Evolutionary conservation across 2,797 vertebrate species (phyloP).

Genomic region (Onychomys leucogaster): DNA sequence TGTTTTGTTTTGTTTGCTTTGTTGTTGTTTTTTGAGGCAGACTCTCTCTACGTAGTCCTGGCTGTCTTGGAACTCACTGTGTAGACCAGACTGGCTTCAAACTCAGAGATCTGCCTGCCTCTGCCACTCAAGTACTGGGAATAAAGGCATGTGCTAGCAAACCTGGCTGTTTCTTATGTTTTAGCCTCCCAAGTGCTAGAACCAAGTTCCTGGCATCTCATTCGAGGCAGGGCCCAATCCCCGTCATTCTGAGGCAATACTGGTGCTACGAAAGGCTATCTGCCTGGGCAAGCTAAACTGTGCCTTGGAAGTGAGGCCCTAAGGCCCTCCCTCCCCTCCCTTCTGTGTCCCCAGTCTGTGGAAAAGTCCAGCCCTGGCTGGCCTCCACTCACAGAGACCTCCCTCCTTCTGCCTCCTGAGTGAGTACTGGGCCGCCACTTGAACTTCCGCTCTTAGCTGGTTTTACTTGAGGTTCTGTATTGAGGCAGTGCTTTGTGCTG

Average conservation of each 20-base stretch:
- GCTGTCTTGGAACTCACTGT: background rate
- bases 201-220: background rate
- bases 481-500: background rate
- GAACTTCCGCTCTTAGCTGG: background rate
- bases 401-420: background rate
- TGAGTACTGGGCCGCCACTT: background rate
- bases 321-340: background rate
- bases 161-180: no score
- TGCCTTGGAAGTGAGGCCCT: background rate
- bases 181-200: no score
- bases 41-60: background rate
- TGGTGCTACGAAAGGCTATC: background rate
- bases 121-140: background rate
- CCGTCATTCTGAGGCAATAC: conserved; percentile 30
- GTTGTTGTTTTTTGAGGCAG: background rate
- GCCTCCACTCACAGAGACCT: background rate
- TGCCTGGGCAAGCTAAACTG: conserved; percentile 47
- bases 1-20: background rate
- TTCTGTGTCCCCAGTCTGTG: background rate
- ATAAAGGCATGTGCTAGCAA: background rate
- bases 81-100: background rate
- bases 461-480: background rate
- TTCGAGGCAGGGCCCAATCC: background rate
- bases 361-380: background rate
- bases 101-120: background rate